phyloP scores from a whole-genome alignment of 2,797 vertebrate species.

The Florisuga fusca region DNA sequence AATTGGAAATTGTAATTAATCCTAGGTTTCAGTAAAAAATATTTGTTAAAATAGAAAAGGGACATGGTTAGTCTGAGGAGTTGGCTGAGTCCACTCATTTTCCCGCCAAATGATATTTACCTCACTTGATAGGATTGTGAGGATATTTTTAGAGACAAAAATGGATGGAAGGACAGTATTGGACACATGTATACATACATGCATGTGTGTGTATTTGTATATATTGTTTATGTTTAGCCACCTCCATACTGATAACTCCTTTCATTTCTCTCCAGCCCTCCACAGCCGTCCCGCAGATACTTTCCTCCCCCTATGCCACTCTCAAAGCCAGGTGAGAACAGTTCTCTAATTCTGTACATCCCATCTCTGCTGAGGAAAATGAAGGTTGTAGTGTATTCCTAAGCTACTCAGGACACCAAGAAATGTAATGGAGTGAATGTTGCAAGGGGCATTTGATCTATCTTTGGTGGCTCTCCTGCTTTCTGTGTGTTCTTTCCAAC shows the following conservation, averaged over 20 bases:
- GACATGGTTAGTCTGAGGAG: background rate
- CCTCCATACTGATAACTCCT: background rate
- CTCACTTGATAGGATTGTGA: background rate
- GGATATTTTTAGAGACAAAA: background rate
- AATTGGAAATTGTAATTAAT: background rate
- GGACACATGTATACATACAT: fast-evolving
- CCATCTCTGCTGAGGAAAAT: background rate
- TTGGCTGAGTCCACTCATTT: background rate
- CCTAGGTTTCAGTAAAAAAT: background rate
- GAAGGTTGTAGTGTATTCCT: background rate
- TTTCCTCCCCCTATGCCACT: slow-evolving; percentile 98
- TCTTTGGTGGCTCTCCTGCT: background rate
- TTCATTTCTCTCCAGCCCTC: slow-evolving; percentile 82
- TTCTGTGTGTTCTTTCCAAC: background rate
- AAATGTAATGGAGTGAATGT: background rate
- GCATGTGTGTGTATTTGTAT: background rate
- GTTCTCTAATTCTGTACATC: background rate
- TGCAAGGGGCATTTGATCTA: background rate
- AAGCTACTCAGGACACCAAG: background rate
- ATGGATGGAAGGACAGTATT: background rate
- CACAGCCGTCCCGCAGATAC: slow-evolving; percentile 90
- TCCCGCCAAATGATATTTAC: background rate
- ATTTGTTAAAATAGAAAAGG: background rate
- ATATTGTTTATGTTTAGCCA: background rate
- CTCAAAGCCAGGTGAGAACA: slow-evolving; percentile 92